Percentiles rank a stretch among this genome's conserved stretches.
phyloP scores from a whole-genome alignment of 2,113 vertebrate genomes.

The Pomatostomus ruficeps region DNA sequence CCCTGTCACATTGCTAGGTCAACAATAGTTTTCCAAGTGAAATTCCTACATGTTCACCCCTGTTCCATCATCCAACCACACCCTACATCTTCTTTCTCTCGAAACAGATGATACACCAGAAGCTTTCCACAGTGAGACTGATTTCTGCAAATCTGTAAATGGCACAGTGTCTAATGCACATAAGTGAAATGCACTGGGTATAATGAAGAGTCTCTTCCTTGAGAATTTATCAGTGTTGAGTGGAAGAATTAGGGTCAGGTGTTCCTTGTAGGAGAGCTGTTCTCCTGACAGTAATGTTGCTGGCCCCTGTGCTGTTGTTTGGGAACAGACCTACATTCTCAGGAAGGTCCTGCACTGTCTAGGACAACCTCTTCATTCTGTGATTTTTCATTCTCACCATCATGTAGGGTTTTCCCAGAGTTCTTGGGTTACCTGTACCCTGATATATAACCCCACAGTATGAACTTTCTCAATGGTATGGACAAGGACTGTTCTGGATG shows the following conservation, averaged over 20 bases:
- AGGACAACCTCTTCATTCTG: neutral
- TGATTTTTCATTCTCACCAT: neutral
- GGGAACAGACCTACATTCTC: rapidly evolving
- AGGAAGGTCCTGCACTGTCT: neutral
- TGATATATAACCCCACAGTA: neutral
- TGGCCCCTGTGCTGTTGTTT: neutral
- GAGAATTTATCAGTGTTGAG: neutral
- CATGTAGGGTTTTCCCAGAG: neutral
- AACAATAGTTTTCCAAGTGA: neutral
- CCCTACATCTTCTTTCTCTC: neutral
- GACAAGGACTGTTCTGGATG: neutral
- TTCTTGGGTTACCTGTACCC: neutral
- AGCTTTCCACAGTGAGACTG: neutral
- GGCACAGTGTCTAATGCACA: neutral
- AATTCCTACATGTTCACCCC: neutral
- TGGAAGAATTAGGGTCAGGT: neutral
- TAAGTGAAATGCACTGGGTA: neutral
- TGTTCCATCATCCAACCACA: neutral
- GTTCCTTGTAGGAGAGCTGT: neutral
- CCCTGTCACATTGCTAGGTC: neutral
- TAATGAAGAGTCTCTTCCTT: neutral
- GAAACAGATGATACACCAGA: neutral
- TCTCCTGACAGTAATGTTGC: neutral
- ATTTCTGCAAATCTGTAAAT: neutral
- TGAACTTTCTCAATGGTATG: neutral